A percentile compares a stretch with the other conserved stretches of the same genome.
Evolutionary conservation across 2,113 vertebrate species (phyloP).

Genomic region (Nestor notabilis): DNA sequence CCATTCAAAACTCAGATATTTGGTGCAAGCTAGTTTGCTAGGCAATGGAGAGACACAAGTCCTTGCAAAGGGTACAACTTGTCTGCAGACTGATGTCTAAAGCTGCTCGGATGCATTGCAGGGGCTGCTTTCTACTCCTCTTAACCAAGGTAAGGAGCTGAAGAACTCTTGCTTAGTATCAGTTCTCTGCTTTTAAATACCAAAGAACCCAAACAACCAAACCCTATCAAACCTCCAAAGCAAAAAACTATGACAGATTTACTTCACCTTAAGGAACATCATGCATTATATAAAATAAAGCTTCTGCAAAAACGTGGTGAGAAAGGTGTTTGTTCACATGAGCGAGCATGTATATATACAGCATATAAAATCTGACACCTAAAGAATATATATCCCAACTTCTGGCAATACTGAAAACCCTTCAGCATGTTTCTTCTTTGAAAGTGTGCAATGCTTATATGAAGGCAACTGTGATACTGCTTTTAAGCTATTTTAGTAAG

Average conservation of each 20-base stretch:
- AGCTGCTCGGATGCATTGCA: background rate
- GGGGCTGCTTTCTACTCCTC: background rate
- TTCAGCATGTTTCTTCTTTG: slow-evolving; percentile 49
- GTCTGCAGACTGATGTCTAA: background rate
- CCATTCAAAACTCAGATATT: background rate
- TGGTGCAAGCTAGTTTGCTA: background rate
- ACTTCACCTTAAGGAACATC: background rate
- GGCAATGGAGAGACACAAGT: background rate
- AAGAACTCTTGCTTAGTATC: background rate
- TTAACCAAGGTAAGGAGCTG: background rate
- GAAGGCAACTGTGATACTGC: slow-evolving; percentile 21
- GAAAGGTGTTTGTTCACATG: slow-evolving; percentile 32
- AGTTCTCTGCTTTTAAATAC: background rate
- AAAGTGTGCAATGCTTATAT: slow-evolving; percentile 34
- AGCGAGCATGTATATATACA: background rate
- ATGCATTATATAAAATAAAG: background rate
- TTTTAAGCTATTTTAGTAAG: slow-evolving; percentile 55
- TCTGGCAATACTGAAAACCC: slow-evolving; percentile 39
- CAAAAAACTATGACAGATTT: background rate
- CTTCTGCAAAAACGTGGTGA: background rate
- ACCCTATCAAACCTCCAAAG: background rate
- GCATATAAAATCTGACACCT: slow-evolving; percentile 29
- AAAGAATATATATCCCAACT: slow-evolving; percentile 39
- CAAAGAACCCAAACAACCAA: background rate
- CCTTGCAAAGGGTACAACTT: background rate